phyloP scores from a whole-genome alignment of 1,140 invertebrate genomes.

The Neodiprion fabricii region DNA sequence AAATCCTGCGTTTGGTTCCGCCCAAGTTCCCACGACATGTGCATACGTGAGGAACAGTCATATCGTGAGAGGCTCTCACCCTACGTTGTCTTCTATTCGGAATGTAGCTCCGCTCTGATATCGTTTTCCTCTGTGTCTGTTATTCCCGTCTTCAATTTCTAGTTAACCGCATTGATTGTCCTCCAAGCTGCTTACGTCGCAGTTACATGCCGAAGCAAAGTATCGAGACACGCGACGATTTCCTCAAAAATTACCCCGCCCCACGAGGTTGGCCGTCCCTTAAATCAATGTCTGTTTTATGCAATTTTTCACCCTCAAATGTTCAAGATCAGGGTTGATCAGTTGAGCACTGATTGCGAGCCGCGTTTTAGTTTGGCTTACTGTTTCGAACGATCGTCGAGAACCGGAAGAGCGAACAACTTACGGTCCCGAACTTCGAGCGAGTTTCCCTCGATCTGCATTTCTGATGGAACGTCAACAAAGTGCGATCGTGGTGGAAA shows the following conservation, averaged over 20 bases:
- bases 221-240: not conserved
- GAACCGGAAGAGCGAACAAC: no score
- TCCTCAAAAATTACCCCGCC: not conserved
- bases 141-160: not conserved
- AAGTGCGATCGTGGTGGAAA: not conserved
- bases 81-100: no score
- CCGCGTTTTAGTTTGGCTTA: no score
- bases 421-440: not conserved
- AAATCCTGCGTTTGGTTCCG: not conserved
- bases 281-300: not conserved
- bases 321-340: no score
- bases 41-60: not conserved
- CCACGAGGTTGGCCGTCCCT: not conserved
- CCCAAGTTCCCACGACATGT: no score
- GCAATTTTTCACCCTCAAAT: no score
- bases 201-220: not conserved
- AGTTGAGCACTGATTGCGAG: no score
- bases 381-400: no score
- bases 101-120: no score
- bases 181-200: not conserved
- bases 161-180: not conserved
- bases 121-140: not conserved
- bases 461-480: constrained; percentile 3
- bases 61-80: no score
- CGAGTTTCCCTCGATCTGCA: not conserved